Percentiles rank a stretch among this genome's conserved stretches.
These are phyloP conservation scores for Acrocephalus scirpaceus DNA, from an alignment of 2,797 vertebrate genomes.

Conservation along the genomic window DNA sequence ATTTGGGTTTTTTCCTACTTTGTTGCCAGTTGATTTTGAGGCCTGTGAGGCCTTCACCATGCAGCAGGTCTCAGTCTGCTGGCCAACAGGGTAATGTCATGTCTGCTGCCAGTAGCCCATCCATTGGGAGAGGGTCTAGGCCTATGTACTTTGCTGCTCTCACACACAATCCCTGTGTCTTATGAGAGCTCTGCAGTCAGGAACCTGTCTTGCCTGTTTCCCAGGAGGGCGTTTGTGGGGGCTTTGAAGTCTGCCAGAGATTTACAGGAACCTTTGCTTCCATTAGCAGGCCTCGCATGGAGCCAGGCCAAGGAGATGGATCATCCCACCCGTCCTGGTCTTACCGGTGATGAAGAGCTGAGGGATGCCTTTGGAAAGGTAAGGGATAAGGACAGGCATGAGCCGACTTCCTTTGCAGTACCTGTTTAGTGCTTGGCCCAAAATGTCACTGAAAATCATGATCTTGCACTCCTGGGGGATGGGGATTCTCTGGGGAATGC, in stretches of 20 bases:
- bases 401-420: not conserved
- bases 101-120: not conserved
- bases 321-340: not conserved
- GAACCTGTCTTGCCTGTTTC: not conserved
- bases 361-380: slow-evolving; percentile 55
- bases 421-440: not conserved
- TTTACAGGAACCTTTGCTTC: not conserved
- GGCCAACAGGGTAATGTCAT: not conserved
- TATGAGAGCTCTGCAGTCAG: not conserved
- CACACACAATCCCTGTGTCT: not conserved
- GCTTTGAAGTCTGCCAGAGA: not conserved
- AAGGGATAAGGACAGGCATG: not conserved
- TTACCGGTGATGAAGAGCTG: not conserved
- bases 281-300: not conserved
- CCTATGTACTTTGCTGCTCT: not conserved
- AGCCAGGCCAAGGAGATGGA: not conserved
- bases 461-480: not conserved
- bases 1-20: not conserved
- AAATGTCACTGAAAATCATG: not conserved
- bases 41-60: no score
- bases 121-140: not conserved
- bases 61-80: not conserved
- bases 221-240: not conserved
- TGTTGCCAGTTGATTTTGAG: not conserved
- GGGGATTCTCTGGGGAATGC: not conserved